A percentile compares a stretch with the other conserved stretches of the same genome.
Conservation (phyloP, 2,113 vertebrate genomes). For the Mus musculus region GRCm39 chr7:119078001-119078500, state of each 20-base stretch:
- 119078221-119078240: neutral
- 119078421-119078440: neutral
- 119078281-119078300: neutral
- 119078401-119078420: neutral
- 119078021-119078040: neutral
- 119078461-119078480: neutral
- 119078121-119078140: neutral
- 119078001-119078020: neutral
- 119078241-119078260: neutral
- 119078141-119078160: neutral
- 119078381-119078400: neutral
- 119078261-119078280: neutral
- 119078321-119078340: neutral
- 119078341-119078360: neutral
- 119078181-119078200: neutral
- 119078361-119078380: constrained; percentile 70
- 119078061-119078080: neutral
- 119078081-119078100: neutral
- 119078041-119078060: neutral
- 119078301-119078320: neutral
- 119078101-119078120: neutral
- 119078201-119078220: neutral
- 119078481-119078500: constrained; percentile 44
- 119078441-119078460: neutral
- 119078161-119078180: neutral